Conservation (phyloP, 2,113 vertebrate genomes). For the Actenoides lindsayi region DNA sequence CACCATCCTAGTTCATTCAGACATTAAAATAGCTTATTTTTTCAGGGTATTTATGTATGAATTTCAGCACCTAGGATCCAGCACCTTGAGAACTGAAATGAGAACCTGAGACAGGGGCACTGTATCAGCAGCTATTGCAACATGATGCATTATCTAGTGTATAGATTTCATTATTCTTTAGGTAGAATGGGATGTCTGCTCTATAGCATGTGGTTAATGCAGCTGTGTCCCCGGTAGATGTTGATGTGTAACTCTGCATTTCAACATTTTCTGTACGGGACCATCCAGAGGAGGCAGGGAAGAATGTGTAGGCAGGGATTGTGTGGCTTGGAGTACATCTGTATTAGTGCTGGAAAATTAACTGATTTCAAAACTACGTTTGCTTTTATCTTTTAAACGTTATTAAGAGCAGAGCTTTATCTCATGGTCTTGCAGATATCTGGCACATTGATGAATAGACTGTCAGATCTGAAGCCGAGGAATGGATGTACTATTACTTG, state of each 20-base stretch:
- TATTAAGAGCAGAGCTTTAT: neutral
- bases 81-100: neutral
- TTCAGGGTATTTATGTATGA: neutral
- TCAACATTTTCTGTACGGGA: neutral
- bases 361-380: neutral
- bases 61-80: neutral
- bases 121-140: neutral
- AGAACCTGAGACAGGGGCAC: neutral
- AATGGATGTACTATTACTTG: neutral
- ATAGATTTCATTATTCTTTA: neutral
- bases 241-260: neutral
- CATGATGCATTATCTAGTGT: neutral
- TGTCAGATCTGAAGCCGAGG: neutral
- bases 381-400: neutral
- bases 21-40: neutral
- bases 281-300: neutral
- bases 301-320: neutral
- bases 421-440: neutral
- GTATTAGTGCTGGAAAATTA: neutral
- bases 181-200: neutral
- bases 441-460: accelerated
- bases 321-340: neutral
- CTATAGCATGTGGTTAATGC: neutral
- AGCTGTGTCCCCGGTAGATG: neutral
- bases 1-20: neutral